These are phyloP conservation scores for Cataglyphis altisquamis DNA, from an alignment of 2,888 invertebrate species.

Conservation along the genomic window DNA sequence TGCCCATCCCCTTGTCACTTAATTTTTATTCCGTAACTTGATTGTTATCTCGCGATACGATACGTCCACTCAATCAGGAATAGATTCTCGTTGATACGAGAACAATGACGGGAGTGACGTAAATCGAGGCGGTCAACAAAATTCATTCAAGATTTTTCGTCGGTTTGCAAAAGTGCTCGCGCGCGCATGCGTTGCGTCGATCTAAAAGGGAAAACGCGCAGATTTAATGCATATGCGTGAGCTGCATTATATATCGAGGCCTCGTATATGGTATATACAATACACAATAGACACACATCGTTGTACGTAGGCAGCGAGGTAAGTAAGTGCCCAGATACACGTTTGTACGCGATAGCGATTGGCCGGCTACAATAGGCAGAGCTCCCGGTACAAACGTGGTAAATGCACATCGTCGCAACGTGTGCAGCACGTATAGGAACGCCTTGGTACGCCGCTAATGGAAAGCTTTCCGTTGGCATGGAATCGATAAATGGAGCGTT, in stretches of 20 bases:
- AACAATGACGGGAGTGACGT: conserved; percentile 27
- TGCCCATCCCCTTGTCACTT: conserved; percentile 5
- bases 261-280: conserved; percentile 45
- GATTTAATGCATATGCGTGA: background rate
- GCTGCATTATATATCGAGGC: conserved; percentile 46
- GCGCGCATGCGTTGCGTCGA: background rate
- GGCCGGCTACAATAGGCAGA: conserved; percentile 64
- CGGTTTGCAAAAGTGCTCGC: background rate
- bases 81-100: conserved; percentile 29
- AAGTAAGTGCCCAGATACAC: conserved; percentile 56
- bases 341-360: conserved; percentile 65
- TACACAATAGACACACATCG: conserved; percentile 29
- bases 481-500: conserved; percentile 76
- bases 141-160: background rate
- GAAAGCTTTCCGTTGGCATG: conserved; percentile 73
- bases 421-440: conserved; percentile 94
- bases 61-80: conserved; percentile 10
- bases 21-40: conserved; percentile 31
- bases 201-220: conserved; percentile 8
- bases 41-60: conserved; percentile 15
- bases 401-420: conserved; percentile 70
- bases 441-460: conserved; percentile 90
- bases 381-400: conserved; percentile 50
- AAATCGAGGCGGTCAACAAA: conserved; percentile 1
- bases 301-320: conserved; percentile 22